A percentile compares a stretch with the other conserved stretches of the same genome.
Conservation (phyloP, 2,888 invertebrate genomes). For the Parascotia fuliginaria region DNA sequence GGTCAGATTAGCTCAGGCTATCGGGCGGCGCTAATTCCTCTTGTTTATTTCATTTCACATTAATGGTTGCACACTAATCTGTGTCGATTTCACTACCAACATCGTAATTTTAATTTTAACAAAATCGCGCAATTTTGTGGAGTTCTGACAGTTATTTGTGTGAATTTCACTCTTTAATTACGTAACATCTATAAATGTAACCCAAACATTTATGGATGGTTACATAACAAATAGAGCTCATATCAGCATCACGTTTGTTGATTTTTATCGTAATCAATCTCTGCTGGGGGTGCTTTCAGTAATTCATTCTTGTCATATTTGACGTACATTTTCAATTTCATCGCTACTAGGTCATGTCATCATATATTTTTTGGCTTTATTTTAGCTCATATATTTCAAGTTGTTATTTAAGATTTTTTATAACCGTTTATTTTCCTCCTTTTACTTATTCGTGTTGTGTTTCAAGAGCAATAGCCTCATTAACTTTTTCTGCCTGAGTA, state of each 20-base stretch:
- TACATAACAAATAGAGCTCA: conserved; percentile 52
- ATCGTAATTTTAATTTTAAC: conserved; percentile 40
- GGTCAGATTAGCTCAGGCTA: conserved; percentile 77
- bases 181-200: conserved; percentile 46
- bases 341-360: conserved; percentile 1
- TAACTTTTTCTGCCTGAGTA: conserved; percentile 26
- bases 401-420: conserved; percentile 15
- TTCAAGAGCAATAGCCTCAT: conserved; percentile 35
- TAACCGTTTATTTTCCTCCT: conserved; percentile 42
- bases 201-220: conserved; percentile 27
- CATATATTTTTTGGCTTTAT: neutral
- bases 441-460: conserved; percentile 39
- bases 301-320: conserved; percentile 55
- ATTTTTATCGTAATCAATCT: conserved; percentile 69
- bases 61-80: conserved; percentile 62
- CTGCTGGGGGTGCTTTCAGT: conserved; percentile 53
- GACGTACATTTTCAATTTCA: conserved; percentile 30
- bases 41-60: conserved; percentile 75
- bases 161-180: conserved; percentile 47
- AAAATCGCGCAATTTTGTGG: conserved; percentile 25
- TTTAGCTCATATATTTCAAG: conserved; percentile 1
- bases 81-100: conserved; percentile 59
- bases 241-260: conserved; percentile 61
- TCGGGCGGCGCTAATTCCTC: conserved; percentile 76
- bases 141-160: conserved; percentile 19